Conservation (phyloP, 2,888 invertebrate species). For the Gryllus longicercus region DNA sequence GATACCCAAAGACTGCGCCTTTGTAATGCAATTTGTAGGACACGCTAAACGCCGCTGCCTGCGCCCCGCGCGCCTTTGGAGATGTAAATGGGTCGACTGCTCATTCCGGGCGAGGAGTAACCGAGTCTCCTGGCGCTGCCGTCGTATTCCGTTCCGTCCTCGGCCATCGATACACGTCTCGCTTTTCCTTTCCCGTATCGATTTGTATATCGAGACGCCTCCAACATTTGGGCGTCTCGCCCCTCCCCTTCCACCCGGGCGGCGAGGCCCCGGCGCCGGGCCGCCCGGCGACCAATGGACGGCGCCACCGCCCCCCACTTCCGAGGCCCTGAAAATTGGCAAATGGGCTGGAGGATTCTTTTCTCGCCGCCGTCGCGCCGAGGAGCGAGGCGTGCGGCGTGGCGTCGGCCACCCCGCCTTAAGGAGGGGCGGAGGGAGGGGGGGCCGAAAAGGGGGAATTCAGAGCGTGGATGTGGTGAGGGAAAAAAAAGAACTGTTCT, state of each 20-base stretch:
- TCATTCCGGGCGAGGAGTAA: no score
- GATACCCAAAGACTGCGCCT: no score
- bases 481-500: no score
- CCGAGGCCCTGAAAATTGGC: neutral
- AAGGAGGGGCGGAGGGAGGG: neutral
- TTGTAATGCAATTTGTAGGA: no score
- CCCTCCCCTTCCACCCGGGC: neutral
- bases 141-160: no score
- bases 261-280: neutral
- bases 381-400: neutral
- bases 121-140: no score
- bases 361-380: neutral
- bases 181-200: neutral
- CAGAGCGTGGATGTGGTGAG: neutral
- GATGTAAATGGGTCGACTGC: no score
- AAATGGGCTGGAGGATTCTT: constrained; percentile 2
- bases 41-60: no score
- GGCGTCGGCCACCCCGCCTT: neutral
- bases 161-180: no score
- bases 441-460: neutral
- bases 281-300: neutral
- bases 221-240: neutral
- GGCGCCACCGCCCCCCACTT: neutral
- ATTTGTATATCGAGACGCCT: neutral
- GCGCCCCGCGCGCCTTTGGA: no score